These are phyloP conservation scores for Zosterops hypoxanthus DNA, from an alignment of 2,113 vertebrate genomes.

Conservation along the genomic window DNA sequence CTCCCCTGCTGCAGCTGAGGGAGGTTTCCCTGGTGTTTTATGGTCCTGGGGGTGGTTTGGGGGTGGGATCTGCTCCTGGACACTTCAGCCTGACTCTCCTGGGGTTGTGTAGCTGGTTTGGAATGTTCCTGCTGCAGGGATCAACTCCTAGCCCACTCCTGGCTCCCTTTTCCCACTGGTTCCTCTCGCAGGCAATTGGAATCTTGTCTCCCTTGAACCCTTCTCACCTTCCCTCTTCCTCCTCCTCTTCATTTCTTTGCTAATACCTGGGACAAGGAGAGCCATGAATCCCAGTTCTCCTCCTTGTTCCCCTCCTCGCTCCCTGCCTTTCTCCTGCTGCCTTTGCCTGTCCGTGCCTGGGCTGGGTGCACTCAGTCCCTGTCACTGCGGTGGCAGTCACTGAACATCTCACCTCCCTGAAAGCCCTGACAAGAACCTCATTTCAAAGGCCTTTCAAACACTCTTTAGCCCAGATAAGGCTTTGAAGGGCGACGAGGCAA, in stretches of 20 bases:
- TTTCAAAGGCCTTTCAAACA: neutral
- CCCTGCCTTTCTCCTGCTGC: neutral
- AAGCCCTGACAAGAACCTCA: neutral
- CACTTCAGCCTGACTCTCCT: neutral
- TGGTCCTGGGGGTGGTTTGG: neutral
- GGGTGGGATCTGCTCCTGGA: neutral
- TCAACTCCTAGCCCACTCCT: neutral
- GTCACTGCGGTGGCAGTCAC: neutral
- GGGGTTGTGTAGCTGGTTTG: neutral
- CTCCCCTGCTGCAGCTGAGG: neutral
- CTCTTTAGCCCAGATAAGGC: neutral
- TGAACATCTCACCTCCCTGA: neutral
- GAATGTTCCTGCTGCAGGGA: neutral
- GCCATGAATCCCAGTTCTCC: too few relatives aligned
- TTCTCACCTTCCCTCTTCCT: neutral
- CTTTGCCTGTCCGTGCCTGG: neutral
- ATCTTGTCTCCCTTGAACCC: neutral
- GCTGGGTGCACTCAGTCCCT: neutral
- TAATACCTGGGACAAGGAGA: neutral
- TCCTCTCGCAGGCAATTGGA: accelerated
- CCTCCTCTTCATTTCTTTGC: neutral
- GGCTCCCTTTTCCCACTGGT: neutral
- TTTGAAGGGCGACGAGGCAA: neutral
- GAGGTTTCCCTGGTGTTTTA: neutral
- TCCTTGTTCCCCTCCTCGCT: neutral